These are phyloP conservation scores for Drosophila burlai DNA, from an alignment of 1,140 invertebrate species.

Conservation along the genomic window DNA sequence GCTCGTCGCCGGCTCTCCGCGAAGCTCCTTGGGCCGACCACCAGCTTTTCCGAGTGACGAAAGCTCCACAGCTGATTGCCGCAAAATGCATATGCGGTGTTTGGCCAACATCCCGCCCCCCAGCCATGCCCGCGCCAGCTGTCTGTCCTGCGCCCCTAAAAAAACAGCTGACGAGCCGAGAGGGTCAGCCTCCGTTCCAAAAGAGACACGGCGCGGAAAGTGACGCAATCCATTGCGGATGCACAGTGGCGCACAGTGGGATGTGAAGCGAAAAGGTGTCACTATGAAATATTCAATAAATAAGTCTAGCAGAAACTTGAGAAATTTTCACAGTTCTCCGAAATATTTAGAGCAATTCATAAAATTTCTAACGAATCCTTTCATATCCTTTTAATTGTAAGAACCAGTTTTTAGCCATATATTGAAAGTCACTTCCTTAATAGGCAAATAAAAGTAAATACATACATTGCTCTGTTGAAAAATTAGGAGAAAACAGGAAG, in stretches of 20 bases:
- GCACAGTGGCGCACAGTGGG: conserved; percentile 25
- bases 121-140: conserved; percentile 4
- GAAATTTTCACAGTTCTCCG: neutral
- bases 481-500: too few species aligned
- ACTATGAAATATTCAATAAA: neutral
- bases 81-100: conserved; percentile 48
- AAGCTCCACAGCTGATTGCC: conserved; percentile 51
- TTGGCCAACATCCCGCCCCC: conserved; percentile 4
- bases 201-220: conserved; percentile 66
- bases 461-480: too few species aligned
- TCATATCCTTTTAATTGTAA: too few species aligned
- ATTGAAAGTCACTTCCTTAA: too few species aligned
- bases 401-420: too few species aligned
- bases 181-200: conserved; percentile 40
- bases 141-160: conserved; percentile 22
- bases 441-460: too few species aligned
- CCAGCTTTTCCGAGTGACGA: conserved; percentile 33
- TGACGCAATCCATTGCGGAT: conserved; percentile 65
- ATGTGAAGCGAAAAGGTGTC: neutral
- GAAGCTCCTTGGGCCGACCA: conserved; percentile 29
- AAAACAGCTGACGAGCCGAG: conserved; percentile 62
- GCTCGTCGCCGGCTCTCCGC: conserved; percentile 42
- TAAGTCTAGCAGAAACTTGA: neutral
- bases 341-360: neutral
- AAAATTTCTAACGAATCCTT: neutral